phyloP scores from a whole-genome alignment of 1,140 invertebrate genomes.

The Pachypsylla venusta region DNA sequence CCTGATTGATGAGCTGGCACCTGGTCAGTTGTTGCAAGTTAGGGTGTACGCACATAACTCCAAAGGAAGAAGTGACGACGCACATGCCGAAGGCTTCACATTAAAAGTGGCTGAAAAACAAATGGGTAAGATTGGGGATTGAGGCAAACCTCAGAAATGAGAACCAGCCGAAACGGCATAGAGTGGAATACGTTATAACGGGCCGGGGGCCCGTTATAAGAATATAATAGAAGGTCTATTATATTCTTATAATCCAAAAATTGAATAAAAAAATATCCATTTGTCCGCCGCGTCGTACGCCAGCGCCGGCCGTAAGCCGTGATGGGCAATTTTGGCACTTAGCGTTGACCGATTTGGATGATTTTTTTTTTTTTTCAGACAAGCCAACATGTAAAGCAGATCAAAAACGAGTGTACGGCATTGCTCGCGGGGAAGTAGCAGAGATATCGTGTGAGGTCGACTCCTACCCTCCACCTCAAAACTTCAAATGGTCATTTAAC shows the following conservation, averaged over 20 bases:
- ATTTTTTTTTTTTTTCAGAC: conserved; percentile 40
- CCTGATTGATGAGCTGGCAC: conserved; percentile 47
- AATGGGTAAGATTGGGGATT: conserved; percentile 64
- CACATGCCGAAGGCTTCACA: conserved; percentile 44
- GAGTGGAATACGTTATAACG: too few species aligned
- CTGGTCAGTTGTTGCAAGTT: conserved; percentile 50
- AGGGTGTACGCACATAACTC: conserved; percentile 65
- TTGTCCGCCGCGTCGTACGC: too few species aligned
- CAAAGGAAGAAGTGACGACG: conserved; percentile 60
- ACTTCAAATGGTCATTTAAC: conserved; percentile 80
- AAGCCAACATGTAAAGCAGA: conserved; percentile 64
- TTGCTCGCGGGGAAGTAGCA: conserved; percentile 65
- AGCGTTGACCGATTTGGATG: background rate
- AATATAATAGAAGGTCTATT: too few species aligned
- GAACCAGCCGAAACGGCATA: too few species aligned
- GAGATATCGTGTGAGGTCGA: conserved; percentile 71
- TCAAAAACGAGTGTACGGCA: conserved; percentile 66
- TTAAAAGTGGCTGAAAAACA: conserved; percentile 62
- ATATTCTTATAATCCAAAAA: too few species aligned
- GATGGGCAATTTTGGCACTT: too few species aligned
- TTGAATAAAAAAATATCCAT: too few species aligned
- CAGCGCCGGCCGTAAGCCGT: too few species aligned
- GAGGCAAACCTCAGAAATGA: too few species aligned
- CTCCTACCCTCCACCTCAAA: conserved; percentile 64
- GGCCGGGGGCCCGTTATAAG: too few species aligned